These are phyloP conservation scores for Dufourea novaeangliae DNA, from an alignment of 1,140 invertebrate species.

Conservation along the genomic window DNA sequence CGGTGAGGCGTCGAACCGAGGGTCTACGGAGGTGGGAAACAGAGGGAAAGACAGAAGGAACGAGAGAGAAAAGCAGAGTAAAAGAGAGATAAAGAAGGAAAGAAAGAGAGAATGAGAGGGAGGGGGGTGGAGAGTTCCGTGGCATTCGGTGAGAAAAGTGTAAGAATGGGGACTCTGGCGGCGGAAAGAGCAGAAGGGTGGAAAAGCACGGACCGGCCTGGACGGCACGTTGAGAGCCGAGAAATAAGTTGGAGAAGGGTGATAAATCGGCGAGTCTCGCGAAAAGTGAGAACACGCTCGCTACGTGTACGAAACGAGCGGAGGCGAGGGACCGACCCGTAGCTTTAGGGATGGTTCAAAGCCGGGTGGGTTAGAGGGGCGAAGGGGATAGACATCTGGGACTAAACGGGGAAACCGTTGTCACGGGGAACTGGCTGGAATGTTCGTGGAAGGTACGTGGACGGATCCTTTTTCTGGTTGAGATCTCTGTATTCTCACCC, in stretches of 20 bases:
- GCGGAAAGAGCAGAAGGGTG: conserved; percentile 33
- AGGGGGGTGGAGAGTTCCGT: not conserved
- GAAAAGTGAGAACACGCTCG: conserved; percentile 44
- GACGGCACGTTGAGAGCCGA: conserved; percentile 36
- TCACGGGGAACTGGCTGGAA: no score
- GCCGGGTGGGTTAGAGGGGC: no score
- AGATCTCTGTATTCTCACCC: not conserved
- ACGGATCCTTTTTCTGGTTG: conserved; percentile 7
- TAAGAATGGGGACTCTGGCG: conserved; percentile 27
- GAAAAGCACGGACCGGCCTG: not conserved
- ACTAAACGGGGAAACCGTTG: conserved; percentile 14
- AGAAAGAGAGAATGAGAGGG: not conserved
- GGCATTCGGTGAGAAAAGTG: conserved; percentile 26
- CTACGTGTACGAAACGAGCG: conserved; percentile 26
- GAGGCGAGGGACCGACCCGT: not conserved
- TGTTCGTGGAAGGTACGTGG: not conserved
- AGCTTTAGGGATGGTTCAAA: not conserved
- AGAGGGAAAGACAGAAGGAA: not conserved
- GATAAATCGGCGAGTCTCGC: conserved; percentile 62
- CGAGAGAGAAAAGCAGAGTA: conserved; percentile 7
- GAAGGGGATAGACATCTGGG: not conserved
- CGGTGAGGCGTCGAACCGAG: not conserved
- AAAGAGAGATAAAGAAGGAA: not conserved
- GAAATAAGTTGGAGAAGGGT: conserved; percentile 66
- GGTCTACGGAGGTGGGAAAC: not conserved